Percentiles rank a stretch among this genome's conserved stretches.
These are phyloP conservation scores for Stomatorhinus ivindoensis DNA, from an alignment of 2,113 vertebrate species.

Conservation along the genomic window DNA sequence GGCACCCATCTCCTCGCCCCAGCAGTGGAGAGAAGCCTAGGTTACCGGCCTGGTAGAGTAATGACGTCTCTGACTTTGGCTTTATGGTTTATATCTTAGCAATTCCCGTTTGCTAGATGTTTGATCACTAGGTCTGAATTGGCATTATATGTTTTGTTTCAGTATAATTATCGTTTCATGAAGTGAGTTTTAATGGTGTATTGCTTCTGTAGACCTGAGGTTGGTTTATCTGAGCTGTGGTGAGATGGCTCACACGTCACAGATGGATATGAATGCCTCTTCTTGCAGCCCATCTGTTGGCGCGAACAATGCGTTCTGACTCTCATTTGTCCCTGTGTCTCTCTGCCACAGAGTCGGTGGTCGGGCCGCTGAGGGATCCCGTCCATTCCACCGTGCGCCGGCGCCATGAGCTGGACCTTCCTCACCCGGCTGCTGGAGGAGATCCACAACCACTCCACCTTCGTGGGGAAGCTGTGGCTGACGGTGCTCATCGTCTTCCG, in stretches of 20 bases:
- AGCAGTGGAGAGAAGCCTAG: neutral
- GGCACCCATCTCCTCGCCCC: neutral
- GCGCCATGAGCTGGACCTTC: constrained; percentile 98
- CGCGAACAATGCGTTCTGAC: neutral
- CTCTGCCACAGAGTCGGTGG: constrained; percentile 63
- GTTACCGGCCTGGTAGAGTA: neutral
- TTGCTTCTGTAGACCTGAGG: neutral
- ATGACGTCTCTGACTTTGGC: neutral
- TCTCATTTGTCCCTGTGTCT: neutral
- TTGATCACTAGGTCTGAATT: neutral
- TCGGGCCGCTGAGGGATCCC: constrained; percentile 63
- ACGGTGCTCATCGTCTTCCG: constrained; percentile 91
- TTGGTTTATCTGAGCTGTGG: neutral
- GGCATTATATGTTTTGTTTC: neutral
- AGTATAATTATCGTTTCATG: neutral
- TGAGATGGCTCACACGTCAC: neutral
- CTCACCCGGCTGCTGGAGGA: constrained; percentile 96
- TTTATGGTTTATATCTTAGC: neutral
- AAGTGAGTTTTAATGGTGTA: neutral
- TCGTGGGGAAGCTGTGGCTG: constrained; percentile 98
- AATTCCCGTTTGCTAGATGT: neutral
- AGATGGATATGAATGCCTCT: neutral
- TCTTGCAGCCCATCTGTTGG: neutral
- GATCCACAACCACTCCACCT: constrained; percentile 98
- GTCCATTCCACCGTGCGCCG: constrained; percentile 65